Percentiles rank a stretch among this genome's conserved stretches.
These are phyloP conservation scores for Psittacula cyanocephala DNA, from an alignment of 2,113 vertebrate genomes.

Conservation along the genomic window DNA sequence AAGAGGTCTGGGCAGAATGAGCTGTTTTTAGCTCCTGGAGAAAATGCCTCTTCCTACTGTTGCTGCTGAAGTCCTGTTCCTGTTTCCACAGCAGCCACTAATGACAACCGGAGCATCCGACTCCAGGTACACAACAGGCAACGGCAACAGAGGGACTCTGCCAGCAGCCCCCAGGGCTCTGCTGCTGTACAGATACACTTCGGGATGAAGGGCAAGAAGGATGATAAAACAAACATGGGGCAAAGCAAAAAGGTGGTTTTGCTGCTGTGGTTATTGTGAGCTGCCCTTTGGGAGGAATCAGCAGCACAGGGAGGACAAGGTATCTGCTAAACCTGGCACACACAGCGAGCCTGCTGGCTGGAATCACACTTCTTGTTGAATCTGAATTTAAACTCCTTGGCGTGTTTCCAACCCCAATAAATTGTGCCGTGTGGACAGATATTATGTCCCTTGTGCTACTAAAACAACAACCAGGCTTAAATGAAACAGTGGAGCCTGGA, in stretches of 20 bases:
- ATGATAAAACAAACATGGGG: neutral
- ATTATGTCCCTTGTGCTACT: neutral
- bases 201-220: neutral
- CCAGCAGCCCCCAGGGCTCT: neutral
- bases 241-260: neutral
- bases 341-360: neutral
- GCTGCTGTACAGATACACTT: fast-evolving
- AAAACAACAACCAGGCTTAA: neutral
- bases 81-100: slow-evolving; percentile 37
- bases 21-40: slow-evolving; percentile 25
- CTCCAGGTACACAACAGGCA: neutral
- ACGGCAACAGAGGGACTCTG: neutral
- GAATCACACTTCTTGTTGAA: neutral
- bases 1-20: slow-evolving; percentile 8
- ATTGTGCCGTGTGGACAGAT: neutral
- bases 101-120: neutral
- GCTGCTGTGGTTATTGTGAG: neutral
- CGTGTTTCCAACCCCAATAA: neutral
- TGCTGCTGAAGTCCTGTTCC: slow-evolving; percentile 19
- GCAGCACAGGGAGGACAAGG: neutral
- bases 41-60: slow-evolving; percentile 21
- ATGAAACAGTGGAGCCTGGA: neutral
- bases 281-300: neutral
- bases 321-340: neutral
- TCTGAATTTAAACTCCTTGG: slow-evolving; percentile 30